A percentile compares a stretch with the other conserved stretches of the same genome.
Evolutionary conservation across 2,888 invertebrate genomes (phyloP).

Genomic region (Caenorhabditis virilis): DNA sequence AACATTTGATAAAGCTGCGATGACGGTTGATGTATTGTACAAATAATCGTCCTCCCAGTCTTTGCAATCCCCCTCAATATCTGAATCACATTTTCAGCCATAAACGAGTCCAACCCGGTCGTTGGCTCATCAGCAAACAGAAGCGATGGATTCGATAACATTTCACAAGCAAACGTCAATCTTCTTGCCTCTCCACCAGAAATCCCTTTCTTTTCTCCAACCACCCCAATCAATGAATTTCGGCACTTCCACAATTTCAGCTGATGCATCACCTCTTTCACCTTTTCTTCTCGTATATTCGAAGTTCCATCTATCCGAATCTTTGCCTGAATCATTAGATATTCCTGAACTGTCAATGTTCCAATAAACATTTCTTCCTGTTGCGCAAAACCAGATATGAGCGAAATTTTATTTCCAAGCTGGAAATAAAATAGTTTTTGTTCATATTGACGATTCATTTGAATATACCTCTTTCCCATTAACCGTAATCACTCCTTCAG

Average conservation of each 20-base stretch:
- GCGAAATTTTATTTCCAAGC: conserved; percentile 43
- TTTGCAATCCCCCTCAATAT: conserved; percentile 71
- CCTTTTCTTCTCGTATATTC: conserved; percentile 15
- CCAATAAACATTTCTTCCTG: conserved; percentile 62
- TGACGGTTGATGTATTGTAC: conserved; percentile 67
- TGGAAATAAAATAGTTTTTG: too few species aligned
- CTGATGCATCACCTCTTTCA: conserved; percentile 76
- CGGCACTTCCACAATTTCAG: conserved; percentile 85
- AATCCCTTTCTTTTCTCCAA: conserved; percentile 75
- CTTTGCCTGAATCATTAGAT: conserved; percentile 55
- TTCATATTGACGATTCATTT: too few species aligned
- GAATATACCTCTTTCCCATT: conserved; percentile 49
- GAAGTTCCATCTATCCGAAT: conserved; percentile 22
- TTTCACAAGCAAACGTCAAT: conserved; percentile 87
- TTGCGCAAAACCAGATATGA: conserved; percentile 70
- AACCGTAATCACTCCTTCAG: conserved; percentile 51
- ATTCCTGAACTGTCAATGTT: conserved; percentile 58
- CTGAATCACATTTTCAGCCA: conserved; percentile 85
- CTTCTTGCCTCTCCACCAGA: conserved; percentile 74
- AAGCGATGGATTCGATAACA: conserved; percentile 83
- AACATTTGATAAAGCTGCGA: conserved; percentile 63
- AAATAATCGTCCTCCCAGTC: conserved; percentile 58
- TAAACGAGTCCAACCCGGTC: conserved; percentile 84
- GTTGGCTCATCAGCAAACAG: conserved; percentile 97
- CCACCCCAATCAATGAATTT: conserved; percentile 87